Percentiles rank a stretch among this genome's conserved stretches.
Conservation (phyloP, 2,113 vertebrate species). For the Corvus hawaiiensis region DNA sequence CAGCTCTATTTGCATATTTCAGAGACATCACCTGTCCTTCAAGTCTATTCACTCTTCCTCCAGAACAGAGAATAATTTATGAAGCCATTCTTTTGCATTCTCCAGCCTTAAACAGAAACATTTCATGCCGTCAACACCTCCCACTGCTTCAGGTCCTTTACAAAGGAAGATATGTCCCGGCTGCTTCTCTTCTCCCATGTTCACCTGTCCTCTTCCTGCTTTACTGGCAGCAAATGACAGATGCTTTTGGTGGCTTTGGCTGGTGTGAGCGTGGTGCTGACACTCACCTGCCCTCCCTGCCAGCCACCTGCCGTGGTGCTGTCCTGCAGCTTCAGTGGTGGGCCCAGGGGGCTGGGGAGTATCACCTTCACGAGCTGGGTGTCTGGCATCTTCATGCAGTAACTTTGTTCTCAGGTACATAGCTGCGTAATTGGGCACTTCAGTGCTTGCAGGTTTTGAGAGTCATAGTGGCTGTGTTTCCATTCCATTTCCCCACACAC, state of each 20-base stretch:
- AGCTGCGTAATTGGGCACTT: fast-evolving
- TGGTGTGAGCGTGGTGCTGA: not conserved
- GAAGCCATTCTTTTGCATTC: slow-evolving; percentile 7
- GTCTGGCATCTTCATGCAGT: not conserved
- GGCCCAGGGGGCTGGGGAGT: not conserved
- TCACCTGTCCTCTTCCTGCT: not conserved
- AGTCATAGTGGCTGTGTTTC: not conserved
- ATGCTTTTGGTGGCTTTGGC: not conserved
- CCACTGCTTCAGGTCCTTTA: not conserved
- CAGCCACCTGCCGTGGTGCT: not conserved
- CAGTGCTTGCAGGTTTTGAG: not conserved
- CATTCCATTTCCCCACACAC: fast-evolving
- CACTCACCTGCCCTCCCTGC: not conserved
- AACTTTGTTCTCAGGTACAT: not conserved
- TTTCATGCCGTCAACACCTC: not conserved
- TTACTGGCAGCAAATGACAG: not conserved
- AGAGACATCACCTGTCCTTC: slow-evolving; percentile 66
- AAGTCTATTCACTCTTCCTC: slow-evolving; percentile 46
- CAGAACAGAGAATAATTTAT: slow-evolving; percentile 36
- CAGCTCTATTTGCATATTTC: slow-evolving; percentile 58
- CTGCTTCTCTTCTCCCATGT: not conserved
- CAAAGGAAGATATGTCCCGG: not conserved
- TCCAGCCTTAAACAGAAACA: not conserved
- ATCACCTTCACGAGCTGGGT: not conserved
- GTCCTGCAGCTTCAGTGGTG: not conserved